Evolutionary conservation across 2,113 vertebrate genomes (phyloP).

Genomic region (Ploceus nigricollis): DNA sequence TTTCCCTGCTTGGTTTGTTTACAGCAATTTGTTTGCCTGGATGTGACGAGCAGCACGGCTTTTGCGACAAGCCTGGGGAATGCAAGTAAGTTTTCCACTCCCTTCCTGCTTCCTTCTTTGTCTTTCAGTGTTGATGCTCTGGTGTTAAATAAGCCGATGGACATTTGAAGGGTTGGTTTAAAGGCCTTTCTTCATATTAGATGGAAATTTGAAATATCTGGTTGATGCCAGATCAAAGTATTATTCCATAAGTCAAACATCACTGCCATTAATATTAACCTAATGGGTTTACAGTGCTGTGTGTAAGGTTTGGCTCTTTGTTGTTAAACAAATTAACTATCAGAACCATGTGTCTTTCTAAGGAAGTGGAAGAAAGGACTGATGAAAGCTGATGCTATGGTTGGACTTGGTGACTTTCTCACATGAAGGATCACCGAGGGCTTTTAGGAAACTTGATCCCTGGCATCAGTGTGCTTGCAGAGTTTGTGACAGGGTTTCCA

Average conservation of each 20-base stretch:
- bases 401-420: conserved; percentile 27
- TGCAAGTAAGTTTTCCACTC: conserved; percentile 90
- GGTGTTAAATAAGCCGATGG: neutral
- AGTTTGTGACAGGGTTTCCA: neutral
- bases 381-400: neutral
- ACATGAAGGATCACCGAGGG: conserved; percentile 17
- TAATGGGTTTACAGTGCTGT: neutral
- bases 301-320: neutral
- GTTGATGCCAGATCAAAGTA: neutral
- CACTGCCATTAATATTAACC: neutral
- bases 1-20: conserved; percentile 34
- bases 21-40: conserved; percentile 94
- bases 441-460: conserved; percentile 30
- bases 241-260: neutral
- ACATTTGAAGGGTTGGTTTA: neutral
- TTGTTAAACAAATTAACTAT: conserved; percentile 35
- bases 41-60: conserved; percentile 93
- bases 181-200: neutral
- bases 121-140: neutral
- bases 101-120: neutral
- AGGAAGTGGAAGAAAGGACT: neutral
- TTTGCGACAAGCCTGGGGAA: conserved; percentile 95
- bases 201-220: neutral
- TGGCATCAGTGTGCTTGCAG: neutral
- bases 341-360: neutral